These are phyloP conservation scores for Thereva unica DNA, from an alignment of 2,888 invertebrate species.

Conservation along the genomic window DNA sequence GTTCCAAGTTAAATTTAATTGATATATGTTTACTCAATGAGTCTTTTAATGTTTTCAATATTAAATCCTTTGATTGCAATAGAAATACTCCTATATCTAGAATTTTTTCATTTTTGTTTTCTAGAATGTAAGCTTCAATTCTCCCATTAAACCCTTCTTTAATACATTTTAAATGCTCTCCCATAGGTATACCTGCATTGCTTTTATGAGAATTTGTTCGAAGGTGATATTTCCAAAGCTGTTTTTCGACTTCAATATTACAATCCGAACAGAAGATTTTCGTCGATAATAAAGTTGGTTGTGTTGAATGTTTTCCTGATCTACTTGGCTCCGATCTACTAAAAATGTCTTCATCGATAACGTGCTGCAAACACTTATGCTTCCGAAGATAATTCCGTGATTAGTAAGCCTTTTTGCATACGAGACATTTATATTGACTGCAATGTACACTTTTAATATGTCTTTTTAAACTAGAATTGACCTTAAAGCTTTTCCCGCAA, in stretches of 20 bases:
- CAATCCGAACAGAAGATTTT: not conserved
- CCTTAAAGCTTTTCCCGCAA: too few species aligned
- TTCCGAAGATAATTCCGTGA: too few species aligned
- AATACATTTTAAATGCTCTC: not conserved
- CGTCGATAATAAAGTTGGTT: too few species aligned
- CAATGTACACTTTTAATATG: too few species aligned
- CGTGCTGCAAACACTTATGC: too few species aligned
- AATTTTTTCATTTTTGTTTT: not conserved
- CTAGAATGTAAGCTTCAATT: slow-evolving; percentile 1
- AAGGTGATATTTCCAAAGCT: not conserved
- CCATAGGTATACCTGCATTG: not conserved
- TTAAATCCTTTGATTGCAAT: not conserved
- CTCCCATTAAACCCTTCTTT: not conserved
- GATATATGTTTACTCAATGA: not conserved
- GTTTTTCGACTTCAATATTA: not conserved
- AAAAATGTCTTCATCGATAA: too few species aligned
- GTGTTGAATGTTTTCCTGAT: too few species aligned
- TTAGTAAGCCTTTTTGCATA: too few species aligned
- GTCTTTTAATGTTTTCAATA: not conserved
- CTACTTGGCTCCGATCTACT: too few species aligned
- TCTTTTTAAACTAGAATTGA: too few species aligned
- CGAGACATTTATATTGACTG: too few species aligned
- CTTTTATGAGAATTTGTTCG: slow-evolving; percentile 5
- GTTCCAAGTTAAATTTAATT: slow-evolving; percentile 12
- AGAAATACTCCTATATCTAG: not conserved